phyloP scores from a whole-genome alignment of 1,140 invertebrate genomes.

The Drosophila arawakana region DNA sequence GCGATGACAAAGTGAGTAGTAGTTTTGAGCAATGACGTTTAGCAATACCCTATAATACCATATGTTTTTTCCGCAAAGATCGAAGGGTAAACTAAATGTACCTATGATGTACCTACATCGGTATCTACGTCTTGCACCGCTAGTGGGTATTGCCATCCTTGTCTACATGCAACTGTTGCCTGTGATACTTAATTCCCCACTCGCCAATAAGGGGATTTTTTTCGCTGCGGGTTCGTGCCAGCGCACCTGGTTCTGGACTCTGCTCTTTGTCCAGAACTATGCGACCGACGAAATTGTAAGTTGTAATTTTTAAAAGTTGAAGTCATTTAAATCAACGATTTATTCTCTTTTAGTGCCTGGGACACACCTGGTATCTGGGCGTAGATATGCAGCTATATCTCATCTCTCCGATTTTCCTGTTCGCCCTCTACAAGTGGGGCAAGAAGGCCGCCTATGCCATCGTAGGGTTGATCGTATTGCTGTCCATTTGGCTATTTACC shows the following conservation, averaged over 20 bases:
- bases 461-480: slow-evolving; percentile 43
- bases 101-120: slow-evolving; percentile 76
- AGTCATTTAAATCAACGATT: neutral
- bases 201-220: slow-evolving; percentile 58
- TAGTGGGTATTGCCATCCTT: slow-evolving; percentile 57
- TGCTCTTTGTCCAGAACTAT: slow-evolving; percentile 70
- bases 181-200: slow-evolving; percentile 53
- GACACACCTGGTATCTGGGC: slow-evolving; percentile 94
- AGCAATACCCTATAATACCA: neutral
- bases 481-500: slow-evolving; percentile 51
- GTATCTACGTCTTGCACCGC: slow-evolving; percentile 68
- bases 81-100: slow-evolving; percentile 65
- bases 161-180: slow-evolving; percentile 57
- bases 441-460: slow-evolving; percentile 47
- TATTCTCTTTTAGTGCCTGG: slow-evolving; percentile 89
- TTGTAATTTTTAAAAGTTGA: neutral
- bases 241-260: slow-evolving; percentile 53
- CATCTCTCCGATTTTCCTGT: slow-evolving; percentile 90
- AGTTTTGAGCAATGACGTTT: neutral
- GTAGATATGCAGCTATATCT: slow-evolving; percentile 94
- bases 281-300: slow-evolving; percentile 46
- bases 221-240: slow-evolving; percentile 11
- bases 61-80: slow-evolving; percentile 21
- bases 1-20: slow-evolving; percentile 87
- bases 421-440: slow-evolving; percentile 87